Evolutionary conservation across 2,113 vertebrate genomes (phyloP).

Genomic region (Grammomys surdaster): DNA sequence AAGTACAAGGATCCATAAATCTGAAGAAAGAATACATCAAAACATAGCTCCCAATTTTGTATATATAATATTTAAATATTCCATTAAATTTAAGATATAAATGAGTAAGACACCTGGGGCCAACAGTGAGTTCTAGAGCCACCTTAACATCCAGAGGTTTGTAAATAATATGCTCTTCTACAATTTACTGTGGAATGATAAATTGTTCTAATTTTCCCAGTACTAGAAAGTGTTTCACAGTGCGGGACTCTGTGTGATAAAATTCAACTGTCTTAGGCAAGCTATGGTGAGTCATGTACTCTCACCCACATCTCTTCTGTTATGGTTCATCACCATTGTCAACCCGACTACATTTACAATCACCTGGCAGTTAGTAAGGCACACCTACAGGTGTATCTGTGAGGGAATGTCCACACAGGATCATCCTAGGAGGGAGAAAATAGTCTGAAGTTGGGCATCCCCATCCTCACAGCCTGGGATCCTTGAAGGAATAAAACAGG

Average conservation of each 20-base stretch:
- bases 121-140: background rate
- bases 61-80: background rate
- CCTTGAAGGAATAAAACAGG: background rate
- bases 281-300: background rate
- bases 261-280: background rate
- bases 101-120: background rate
- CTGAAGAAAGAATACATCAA: background rate
- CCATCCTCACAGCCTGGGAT: background rate
- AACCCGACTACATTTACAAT: background rate
- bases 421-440: background rate
- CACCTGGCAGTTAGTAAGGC: background rate
- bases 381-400: background rate
- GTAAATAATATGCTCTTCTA: background rate
- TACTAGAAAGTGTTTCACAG: background rate
- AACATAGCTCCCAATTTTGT: background rate
- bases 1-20: background rate
- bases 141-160: background rate
- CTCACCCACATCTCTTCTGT: background rate
- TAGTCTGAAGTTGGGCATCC: background rate
- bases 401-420: background rate
- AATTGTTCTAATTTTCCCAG: constrained; percentile 20
- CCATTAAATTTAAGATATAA: constrained; percentile 26
- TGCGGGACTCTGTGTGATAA: background rate
- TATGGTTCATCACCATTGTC: background rate
- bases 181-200: background rate